Base-by-base conservation (phyloP, 2,888 invertebrate species). In the Campoplex capitator region DNA sequence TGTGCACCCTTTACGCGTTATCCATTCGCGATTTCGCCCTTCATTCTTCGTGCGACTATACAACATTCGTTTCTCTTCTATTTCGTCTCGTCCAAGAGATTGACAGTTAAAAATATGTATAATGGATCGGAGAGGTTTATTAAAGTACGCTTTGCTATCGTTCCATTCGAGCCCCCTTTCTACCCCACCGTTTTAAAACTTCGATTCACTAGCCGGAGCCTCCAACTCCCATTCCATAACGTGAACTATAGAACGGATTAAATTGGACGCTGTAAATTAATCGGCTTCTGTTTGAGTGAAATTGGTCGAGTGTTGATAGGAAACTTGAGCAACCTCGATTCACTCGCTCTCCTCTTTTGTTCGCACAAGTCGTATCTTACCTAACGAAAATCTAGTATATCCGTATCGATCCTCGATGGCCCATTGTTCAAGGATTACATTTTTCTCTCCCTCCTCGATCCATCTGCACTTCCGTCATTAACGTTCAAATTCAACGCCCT, bases 91-190 rank as follows among this genome's bases (percentile, higher is more conserved):
- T 71, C 54, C 32, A 16, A 88, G 78, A 91, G 92, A 94, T 94
- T 94, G 94, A 94, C 94, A 94, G 94, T 93, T 94, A 93, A 94
- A 89, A 94, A 94, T 94, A 94, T 94, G 93, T 94, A 94, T 94
- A 94, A 94, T 94, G 91, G 93, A 91, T 89, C 88, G 51, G 90
- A 84, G 58, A 83, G 84, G 70, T 86, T 81, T 86, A 87, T 88
- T 87, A 79, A 83, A 78, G 68, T 73, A 70, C 68, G 13, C 58
- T 38, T 42, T 45, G 38, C 74, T 48, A 42, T 35, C 35, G 8
- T n/a, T 45, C 42, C 8, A 8, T 16, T 65, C 48, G 38, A 23
- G 32, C 76, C 35, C 80, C 35, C 48, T 13, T 48, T n/a, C 74
- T 11, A 35, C 45, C 18, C 35, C 35, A 18, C 58, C 23, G 23